phyloP scores from a whole-genome alignment of 1,140 invertebrate genomes.

The Sminthurides bifidus region DNA sequence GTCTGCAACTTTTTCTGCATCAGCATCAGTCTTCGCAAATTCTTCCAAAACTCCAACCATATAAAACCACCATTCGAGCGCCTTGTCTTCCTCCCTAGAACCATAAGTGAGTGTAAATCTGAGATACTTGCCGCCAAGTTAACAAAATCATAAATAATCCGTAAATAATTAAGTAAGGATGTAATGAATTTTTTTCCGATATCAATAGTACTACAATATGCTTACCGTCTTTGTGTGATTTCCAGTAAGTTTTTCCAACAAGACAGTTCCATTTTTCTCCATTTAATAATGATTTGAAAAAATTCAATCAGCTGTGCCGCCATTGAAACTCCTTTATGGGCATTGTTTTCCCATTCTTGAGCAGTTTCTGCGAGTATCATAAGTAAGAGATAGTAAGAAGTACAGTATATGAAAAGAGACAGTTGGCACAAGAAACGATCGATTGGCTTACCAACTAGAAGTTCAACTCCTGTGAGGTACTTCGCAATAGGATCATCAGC shows the following conservation, averaged over 20 bases:
- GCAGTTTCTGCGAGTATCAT: constrained; percentile 34
- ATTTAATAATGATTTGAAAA: constrained; percentile 70
- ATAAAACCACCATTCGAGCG: constrained; percentile 81
- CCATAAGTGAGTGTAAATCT: not conserved
- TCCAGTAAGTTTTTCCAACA: constrained; percentile 67
- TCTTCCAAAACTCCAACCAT: constrained; percentile 49
- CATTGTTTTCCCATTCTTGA: constrained; percentile 84
- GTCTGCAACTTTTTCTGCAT: constrained; percentile 40
- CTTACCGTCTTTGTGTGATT: constrained; percentile 39
- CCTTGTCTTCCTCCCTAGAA: constrained; percentile 36
- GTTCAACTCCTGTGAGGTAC: constrained; percentile 79
- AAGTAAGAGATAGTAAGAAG: not conserved
- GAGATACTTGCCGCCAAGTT: not conserved
- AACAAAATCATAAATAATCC: not conserved
- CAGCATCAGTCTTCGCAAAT: constrained; percentile 1
- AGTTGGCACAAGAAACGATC: constrained; percentile 36
- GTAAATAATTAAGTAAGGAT: not conserved
- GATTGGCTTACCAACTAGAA: constrained; percentile 50
- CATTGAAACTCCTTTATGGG: constrained; percentile 73
- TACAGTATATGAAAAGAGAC: constrained; percentile 1
- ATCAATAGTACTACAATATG: constrained; percentile 5
- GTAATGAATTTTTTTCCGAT: not conserved
- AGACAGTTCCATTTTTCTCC: constrained; percentile 81
- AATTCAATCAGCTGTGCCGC: constrained; percentile 53
- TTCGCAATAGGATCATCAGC: constrained; percentile 70